Evolutionary conservation across 2,888 invertebrate genomes (phyloP).

Genomic region (Netelia virgata): DNA sequence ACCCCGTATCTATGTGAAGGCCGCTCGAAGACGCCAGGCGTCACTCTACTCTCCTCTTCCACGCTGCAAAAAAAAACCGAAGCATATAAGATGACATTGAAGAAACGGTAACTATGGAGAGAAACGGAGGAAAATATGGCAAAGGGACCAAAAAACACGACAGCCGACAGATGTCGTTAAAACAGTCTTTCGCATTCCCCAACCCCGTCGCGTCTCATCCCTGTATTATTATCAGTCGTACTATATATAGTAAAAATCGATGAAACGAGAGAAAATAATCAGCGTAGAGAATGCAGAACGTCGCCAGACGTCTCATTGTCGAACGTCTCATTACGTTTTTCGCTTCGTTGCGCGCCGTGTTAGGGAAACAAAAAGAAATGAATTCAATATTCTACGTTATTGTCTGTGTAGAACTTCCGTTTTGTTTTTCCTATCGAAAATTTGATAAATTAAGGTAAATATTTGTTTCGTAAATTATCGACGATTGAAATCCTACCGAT

Average conservation of each 20-base stretch:
- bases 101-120: conserved; percentile 17
- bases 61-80: conserved; percentile 37
- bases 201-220: background rate
- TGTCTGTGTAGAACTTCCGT: background rate
- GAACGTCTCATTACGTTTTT: background rate
- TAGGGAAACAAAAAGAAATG: background rate
- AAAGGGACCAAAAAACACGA: background rate
- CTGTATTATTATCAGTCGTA: conserved; percentile 8
- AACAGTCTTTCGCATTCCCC: background rate
- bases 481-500: no score
- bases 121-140: conserved; percentile 13
- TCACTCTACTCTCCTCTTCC: conserved; percentile 32
- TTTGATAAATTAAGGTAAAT: background rate
- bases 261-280: conserved; percentile 28
- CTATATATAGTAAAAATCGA: conserved; percentile 1
- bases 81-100: conserved; percentile 19
- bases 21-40: conserved; percentile 66
- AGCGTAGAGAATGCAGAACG: background rate
- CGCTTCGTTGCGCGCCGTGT: background rate
- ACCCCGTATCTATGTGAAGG: conserved; percentile 73
- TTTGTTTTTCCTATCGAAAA: background rate
- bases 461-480: no score
- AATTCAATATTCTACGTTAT: background rate
- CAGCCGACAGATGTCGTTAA: background rate
- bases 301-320: background rate